These are phyloP conservation scores for Eurytoma californica DNA, from an alignment of 2,888 invertebrate genomes.

Conservation along the genomic window DNA sequence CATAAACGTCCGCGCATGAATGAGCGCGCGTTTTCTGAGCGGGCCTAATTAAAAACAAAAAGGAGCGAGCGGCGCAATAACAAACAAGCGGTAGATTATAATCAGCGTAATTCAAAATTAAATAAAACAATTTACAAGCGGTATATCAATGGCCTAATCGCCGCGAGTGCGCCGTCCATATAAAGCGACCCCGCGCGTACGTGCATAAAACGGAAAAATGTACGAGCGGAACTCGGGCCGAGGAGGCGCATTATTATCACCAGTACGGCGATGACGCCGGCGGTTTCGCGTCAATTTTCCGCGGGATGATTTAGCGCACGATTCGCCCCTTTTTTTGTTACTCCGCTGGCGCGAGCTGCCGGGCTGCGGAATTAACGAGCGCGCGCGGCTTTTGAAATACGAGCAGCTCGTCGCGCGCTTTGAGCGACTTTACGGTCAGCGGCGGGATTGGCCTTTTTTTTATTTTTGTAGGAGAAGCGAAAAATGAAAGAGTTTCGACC, in stretches of 20 bases:
- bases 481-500: not conserved
- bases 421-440: conserved; percentile 40
- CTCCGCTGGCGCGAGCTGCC: not conserved
- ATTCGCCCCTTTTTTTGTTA: conserved; percentile 17
- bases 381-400: conserved; percentile 49
- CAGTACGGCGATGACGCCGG: no score
- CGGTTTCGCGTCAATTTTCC: conserved; percentile 53
- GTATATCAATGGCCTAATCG: conserved; percentile 24
- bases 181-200: not conserved
- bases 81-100: not conserved
- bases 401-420: conserved; percentile 34
- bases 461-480: not conserved
- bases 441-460: not conserved
- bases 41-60: no score
- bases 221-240: not conserved
- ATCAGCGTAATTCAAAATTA: conserved; percentile 44
- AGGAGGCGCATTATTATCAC: no score
- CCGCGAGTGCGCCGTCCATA: not conserved
- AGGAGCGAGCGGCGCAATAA: not conserved
- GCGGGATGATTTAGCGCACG: conserved; percentile 44
- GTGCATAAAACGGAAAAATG: not conserved
- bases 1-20: no score
- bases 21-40: no score
- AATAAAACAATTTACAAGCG: conserved; percentile 40
- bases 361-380: conserved; percentile 49